Conservation (phyloP, 2,113 vertebrate species). For the Oryctolagus cuniculus region DNA sequence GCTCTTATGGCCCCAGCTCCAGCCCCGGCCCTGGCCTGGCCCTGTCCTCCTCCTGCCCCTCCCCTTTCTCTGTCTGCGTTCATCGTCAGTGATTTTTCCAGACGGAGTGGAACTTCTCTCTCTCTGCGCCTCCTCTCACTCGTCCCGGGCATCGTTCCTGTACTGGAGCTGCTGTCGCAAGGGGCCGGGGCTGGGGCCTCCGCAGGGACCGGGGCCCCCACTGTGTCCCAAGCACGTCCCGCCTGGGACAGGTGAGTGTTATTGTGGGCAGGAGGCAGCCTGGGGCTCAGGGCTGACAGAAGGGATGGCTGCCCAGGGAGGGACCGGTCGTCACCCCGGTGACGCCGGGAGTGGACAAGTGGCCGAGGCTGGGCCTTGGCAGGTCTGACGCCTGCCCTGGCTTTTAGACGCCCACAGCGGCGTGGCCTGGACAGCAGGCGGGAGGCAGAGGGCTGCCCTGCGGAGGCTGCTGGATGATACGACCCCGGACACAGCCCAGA, state of each 20-base stretch:
- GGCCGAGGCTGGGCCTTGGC: no score
- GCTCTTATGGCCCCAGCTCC: no score
- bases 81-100: background rate
- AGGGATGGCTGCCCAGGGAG: no score
- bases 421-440: no score
- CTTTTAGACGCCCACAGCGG: no score
- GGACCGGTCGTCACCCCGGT: background rate
- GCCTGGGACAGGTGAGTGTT: background rate
- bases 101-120: background rate
- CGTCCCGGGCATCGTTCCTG: background rate
- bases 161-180: no score
- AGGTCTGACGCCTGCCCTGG: no score
- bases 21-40: background rate
- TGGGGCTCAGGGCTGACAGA: background rate
- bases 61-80: background rate
- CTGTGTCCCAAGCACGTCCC: rapidly evolving
- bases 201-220: background rate
- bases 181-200: background rate
- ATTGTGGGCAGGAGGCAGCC: background rate
- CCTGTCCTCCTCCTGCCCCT: no score
- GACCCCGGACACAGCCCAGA: no score
- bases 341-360: rapidly evolving
- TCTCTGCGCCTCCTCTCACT: background rate
- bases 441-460: no score
- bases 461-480: no score